Evolutionary conservation across 2,888 invertebrate genomes (phyloP).

Genomic region (Lasioglossum villosulum): DNA sequence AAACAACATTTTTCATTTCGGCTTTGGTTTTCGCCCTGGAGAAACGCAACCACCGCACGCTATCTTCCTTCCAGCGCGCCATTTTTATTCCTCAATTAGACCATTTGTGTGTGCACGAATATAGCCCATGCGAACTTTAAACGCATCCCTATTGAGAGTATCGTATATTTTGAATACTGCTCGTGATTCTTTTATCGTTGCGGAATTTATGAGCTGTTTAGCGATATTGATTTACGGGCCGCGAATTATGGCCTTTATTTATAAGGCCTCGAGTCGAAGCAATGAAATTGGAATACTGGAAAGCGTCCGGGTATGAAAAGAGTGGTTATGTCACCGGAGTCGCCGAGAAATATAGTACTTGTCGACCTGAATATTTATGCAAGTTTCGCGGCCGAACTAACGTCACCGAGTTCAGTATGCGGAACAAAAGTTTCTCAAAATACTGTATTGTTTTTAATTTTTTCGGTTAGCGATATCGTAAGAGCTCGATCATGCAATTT

Average conservation of each 20-base stretch:
- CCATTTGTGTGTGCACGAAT: background rate
- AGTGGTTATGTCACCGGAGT: background rate
- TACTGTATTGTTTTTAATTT: background rate
- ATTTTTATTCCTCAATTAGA: conserved; percentile 5
- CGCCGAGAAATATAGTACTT: background rate
- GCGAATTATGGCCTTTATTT: background rate
- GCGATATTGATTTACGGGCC: background rate
- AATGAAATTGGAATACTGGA: background rate
- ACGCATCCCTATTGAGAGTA: background rate
- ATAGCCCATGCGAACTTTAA: background rate
- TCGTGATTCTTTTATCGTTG: background rate
- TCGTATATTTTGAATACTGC: background rate
- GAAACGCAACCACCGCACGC: conserved; percentile 38
- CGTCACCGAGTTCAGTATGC: background rate
- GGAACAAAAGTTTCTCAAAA: background rate
- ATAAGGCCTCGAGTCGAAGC: background rate
- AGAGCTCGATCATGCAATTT: background rate
- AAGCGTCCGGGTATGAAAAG: background rate
- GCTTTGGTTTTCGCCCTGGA: conserved; percentile 32
- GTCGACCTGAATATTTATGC: background rate
- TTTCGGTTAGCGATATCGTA: background rate
- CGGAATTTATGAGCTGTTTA: background rate
- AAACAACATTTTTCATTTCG: conserved; percentile 63
- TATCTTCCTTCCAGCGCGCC: background rate
- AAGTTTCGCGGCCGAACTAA: background rate